Conservation (phyloP, 2,113 vertebrate species). For the Taurulus bubalis region DNA sequence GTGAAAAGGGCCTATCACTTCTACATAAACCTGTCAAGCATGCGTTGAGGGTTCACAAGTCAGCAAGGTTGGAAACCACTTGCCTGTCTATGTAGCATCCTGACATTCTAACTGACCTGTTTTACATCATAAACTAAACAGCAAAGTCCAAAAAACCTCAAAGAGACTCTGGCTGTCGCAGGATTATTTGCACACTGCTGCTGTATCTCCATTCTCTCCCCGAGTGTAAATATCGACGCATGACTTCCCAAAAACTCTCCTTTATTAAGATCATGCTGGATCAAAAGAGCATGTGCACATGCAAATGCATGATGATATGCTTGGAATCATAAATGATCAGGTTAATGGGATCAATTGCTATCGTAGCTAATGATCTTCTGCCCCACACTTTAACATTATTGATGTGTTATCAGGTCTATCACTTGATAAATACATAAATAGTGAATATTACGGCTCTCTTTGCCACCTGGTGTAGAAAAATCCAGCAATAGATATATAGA, state of each 20-base stretch:
- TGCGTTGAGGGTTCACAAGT: background rate
- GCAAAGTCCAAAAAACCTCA: constrained; percentile 62
- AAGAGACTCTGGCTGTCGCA: background rate
- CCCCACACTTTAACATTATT: background rate
- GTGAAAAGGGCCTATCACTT: background rate
- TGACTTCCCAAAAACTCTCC: background rate
- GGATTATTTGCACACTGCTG: constrained; percentile 18
- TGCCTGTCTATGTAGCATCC: background rate
- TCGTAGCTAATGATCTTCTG: constrained; percentile 34
- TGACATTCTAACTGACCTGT: background rate
- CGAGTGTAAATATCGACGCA: background rate
- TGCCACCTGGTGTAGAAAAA: background rate
- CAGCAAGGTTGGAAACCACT: background rate
- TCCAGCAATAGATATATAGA: constrained; percentile 3
- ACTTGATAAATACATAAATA: constrained; percentile 2
- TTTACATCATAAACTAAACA: constrained; percentile 29
- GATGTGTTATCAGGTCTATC: constrained; percentile 10
- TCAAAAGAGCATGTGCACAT: background rate
- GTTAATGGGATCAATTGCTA: constrained; percentile 59
- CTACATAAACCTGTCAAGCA: background rate
- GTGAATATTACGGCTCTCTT: background rate
- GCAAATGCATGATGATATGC: background rate
- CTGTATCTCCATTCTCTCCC: background rate
- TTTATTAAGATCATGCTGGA: background rate
- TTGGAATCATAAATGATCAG: constrained; percentile 47